Conservation (phyloP, 2,888 invertebrate genomes). For the Meliscaeva auricollis region DNA sequence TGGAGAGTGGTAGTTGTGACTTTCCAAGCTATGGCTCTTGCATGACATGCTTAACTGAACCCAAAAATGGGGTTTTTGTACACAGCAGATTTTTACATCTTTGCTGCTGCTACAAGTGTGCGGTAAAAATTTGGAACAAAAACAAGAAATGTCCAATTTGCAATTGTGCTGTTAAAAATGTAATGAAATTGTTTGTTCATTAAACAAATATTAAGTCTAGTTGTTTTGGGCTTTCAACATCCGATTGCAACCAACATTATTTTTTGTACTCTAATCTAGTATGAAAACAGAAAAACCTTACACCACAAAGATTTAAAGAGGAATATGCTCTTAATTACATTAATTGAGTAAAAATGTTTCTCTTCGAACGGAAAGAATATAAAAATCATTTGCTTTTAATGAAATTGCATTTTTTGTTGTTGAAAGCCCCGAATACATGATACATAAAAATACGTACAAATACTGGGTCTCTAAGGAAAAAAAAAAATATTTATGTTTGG, state of each 20-base stretch:
- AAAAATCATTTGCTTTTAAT: too few species aligned
- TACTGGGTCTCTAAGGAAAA: conserved; percentile 34
- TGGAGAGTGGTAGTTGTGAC: conserved; percentile 29
- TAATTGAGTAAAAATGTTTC: too few species aligned
- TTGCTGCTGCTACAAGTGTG: conserved; percentile 90
- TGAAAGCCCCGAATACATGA: not conserved
- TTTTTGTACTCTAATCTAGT: too few species aligned
- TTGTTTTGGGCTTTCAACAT: not conserved
- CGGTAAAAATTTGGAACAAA: conserved; percentile 87
- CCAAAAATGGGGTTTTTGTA: conserved; percentile 89
- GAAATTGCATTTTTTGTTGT: conserved; percentile 6
- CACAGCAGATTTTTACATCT: conserved; percentile 88
- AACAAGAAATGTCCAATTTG: conserved; percentile 89
- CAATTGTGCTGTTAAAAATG: conserved; percentile 88
- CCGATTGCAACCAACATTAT: not conserved
- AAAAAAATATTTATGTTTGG: conserved; percentile 11
- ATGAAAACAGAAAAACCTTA: too few species aligned
- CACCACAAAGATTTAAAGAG: too few species aligned
- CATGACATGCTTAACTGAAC: conserved; percentile 87
- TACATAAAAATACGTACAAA: conserved; percentile 52
- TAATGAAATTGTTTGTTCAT: conserved; percentile 86
- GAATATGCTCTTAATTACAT: too few species aligned
- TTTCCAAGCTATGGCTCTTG: conserved; percentile 82
- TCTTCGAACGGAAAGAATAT: too few species aligned
- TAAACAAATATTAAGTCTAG: conserved; percentile 47